Evolutionary conservation across 2,797 vertebrate species (phyloP).

Genomic region (Eupleurogrammus muticus): DNA sequence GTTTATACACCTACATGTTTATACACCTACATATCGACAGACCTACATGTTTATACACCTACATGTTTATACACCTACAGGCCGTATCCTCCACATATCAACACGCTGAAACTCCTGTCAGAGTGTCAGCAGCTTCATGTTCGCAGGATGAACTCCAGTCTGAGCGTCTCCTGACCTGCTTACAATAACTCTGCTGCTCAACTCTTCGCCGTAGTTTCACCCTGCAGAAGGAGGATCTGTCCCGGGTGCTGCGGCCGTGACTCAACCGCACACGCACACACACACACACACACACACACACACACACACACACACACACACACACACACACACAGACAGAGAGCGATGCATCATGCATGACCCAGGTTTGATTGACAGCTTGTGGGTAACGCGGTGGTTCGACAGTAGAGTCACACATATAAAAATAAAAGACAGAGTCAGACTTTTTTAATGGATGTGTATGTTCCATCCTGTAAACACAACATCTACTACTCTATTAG

Average conservation of each 20-base stretch:
- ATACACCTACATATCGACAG: no score
- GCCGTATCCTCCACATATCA: neutral
- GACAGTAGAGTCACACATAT: conserved; percentile 9
- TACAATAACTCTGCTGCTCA: conserved; percentile 34
- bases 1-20: no score
- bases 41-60: no score
- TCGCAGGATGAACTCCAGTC: conserved; percentile 16
- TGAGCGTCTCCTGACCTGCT: conserved; percentile 30
- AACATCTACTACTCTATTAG: no score
- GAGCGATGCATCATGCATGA: conserved; percentile 41
- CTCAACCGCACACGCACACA: conserved; percentile 32
- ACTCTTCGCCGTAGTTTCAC: conserved; percentile 59
- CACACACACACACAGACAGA: conserved; percentile 6
- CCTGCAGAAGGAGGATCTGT: conserved; percentile 37
- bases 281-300: neutral
- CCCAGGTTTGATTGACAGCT: conserved; percentile 7
- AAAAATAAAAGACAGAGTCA: conserved; percentile 5
- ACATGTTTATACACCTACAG: conserved; percentile 17
- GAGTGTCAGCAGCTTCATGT: neutral
- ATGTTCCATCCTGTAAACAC: no score
- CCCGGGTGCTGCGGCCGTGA: conserved; percentile 49
- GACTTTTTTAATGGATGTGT: no score
- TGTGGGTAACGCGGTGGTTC: conserved; percentile 35
- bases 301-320: neutral
- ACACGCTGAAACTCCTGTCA: neutral